Evolutionary conservation across 1,140 invertebrate species (phyloP).

Genomic region (Thaumatotibia leucotreta): DNA sequence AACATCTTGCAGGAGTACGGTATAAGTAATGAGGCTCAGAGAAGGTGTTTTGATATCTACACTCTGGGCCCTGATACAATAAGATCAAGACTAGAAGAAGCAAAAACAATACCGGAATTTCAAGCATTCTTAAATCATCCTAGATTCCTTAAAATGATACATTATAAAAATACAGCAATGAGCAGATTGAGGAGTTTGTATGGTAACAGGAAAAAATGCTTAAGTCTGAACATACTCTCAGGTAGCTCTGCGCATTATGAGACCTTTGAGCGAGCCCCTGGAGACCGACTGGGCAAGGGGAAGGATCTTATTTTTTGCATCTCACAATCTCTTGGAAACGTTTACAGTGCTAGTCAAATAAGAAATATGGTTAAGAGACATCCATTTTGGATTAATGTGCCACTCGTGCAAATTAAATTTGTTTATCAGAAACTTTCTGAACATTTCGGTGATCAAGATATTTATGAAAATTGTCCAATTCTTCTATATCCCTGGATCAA

Average conservation of each 20-base stretch:
- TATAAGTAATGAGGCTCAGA: constrained; percentile 62
- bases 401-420: constrained; percentile 70
- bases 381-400: constrained; percentile 73
- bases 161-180: constrained; percentile 63
- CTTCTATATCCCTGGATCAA: constrained; percentile 78
- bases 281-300: constrained; percentile 59
- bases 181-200: constrained; percentile 69
- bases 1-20: constrained; percentile 65
- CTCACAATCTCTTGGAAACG: constrained; percentile 44
- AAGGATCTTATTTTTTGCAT: constrained; percentile 63
- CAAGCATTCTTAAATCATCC: constrained; percentile 70
- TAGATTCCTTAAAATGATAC: constrained; percentile 73
- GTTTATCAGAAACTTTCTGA: constrained; percentile 68
- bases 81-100: constrained; percentile 60
- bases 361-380: constrained; percentile 67
- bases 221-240: constrained; percentile 67
- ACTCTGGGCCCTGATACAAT: constrained; percentile 61
- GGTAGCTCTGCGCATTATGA: constrained; percentile 59
- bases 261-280: constrained; percentile 45
- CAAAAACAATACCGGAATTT: constrained; percentile 71
- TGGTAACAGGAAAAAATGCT: constrained; percentile 64
- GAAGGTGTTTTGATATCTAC: constrained; percentile 66
- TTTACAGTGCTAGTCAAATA: constrained; percentile 47
- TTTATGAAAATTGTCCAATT: constrained; percentile 76
- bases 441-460: constrained; percentile 67